A percentile compares a stretch with the other conserved stretches of the same genome.
Conservation (phyloP, 2,797 vertebrate species). For the Vipera latastei region DNA sequence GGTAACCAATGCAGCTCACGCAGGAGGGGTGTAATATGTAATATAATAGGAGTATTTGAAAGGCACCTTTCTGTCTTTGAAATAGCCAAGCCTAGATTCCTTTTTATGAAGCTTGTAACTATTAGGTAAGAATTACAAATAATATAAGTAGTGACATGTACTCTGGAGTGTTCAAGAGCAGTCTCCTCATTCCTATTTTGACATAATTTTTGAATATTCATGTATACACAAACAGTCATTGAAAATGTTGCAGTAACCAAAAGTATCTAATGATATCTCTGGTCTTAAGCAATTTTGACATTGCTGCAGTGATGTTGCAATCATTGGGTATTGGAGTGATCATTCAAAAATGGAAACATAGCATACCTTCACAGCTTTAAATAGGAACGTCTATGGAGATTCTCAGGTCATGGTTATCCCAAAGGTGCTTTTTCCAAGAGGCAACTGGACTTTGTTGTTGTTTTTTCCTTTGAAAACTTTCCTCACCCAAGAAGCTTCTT, state of each 20-base stretch:
- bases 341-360: background rate
- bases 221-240: background rate
- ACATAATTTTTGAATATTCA: background rate
- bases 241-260: background rate
- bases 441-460: background rate
- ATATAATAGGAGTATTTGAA: constrained; percentile 30
- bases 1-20: no score
- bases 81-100: constrained; percentile 25
- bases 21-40: no score
- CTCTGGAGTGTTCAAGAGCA: background rate
- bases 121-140: constrained; percentile 5
- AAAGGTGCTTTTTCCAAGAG: background rate
- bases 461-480: background rate
- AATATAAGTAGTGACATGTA: background rate
- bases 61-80: background rate
- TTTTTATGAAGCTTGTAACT: background rate
- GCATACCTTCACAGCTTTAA: background rate
- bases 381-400: background rate
- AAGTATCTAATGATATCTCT: background rate
- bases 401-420: background rate
- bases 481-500: background rate
- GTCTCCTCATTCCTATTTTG: background rate
- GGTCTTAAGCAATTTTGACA: background rate
- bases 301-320: background rate
- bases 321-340: background rate